A percentile compares a stretch with the other conserved stretches of the same genome.
Conservation (phyloP, 2,888 invertebrate species). For the Andrena flavipes region DNA sequence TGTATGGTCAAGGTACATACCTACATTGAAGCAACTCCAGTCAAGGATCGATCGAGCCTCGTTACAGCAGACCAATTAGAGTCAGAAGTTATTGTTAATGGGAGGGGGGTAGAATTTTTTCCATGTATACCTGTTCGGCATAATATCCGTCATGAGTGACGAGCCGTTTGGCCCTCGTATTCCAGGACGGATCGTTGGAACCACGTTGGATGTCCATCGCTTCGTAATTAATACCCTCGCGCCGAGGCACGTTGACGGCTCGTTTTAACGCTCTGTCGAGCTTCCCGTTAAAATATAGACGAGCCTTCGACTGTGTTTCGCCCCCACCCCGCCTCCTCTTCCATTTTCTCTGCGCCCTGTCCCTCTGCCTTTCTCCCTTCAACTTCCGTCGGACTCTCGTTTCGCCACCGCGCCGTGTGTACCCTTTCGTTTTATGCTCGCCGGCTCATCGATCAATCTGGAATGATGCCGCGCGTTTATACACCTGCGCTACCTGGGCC, state of each 20-base stretch:
- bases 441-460: slow-evolving; percentile 78
- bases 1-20: not conserved
- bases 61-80: slow-evolving; percentile 54
- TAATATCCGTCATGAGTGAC: slow-evolving; percentile 48
- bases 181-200: slow-evolving; percentile 45
- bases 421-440: slow-evolving; percentile 54
- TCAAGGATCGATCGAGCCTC: slow-evolving; percentile 31
- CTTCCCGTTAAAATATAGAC: slow-evolving; percentile 72
- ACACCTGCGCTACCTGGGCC: slow-evolving; percentile 77
- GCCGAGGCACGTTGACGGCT: slow-evolving; percentile 64
- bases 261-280: slow-evolving; percentile 69
- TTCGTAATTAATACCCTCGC: slow-evolving; percentile 70
- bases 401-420: slow-evolving; percentile 8
- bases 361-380: slow-evolving; percentile 18
- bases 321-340: slow-evolving; percentile 19
- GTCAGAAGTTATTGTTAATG: slow-evolving; percentile 31
- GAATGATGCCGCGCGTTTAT: slow-evolving; percentile 71
- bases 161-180: slow-evolving; percentile 35
- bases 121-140: slow-evolving; percentile 27
- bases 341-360: slow-evolving; percentile 48
- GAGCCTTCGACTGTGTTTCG: slow-evolving; percentile 42
- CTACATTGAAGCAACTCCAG: not conserved
- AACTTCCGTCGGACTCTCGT: slow-evolving; percentile 29
- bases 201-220: slow-evolving; percentile 66
- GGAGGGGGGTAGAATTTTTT: slow-evolving; percentile 35